Base-by-base conservation (phyloP, 2,113 vertebrate species). In the Hippocampus barbouri region DNA sequence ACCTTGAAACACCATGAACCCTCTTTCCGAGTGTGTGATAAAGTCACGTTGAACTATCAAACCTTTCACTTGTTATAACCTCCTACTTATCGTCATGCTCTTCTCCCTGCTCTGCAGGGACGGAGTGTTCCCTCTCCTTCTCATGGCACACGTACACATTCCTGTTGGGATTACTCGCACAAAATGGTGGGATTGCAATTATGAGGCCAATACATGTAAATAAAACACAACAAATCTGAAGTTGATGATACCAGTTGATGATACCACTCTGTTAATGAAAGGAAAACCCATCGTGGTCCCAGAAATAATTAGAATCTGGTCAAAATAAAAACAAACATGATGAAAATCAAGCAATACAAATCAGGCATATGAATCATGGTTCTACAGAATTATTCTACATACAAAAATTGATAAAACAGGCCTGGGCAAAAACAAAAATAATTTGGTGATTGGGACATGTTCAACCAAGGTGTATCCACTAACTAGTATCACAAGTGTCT, bases 121-220 rank as follows among this genome's bases (percentile, higher is more conserved):
- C 80, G 83, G 20, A 66, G 70, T 67, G 77, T 79, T 82, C 75
- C 72, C 75, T 79, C 71, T 78, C 43, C 43, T 74, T 71, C 41
- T 53, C 57, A 66, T 61, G 75, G 80, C 54, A 80, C 77, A 80
- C 25, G 53, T 63, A 79, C 76, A 85, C 74, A 81, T 83, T 83
- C 72, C 74, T 72, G 43, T 45, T 30, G 66, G 69, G 75, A 81
- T 78, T 64, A 51, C 79, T 69, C 69, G 59, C 69, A 43, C 1
- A 74, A 67, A 56, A 56, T 45, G 74, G 51, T 69, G 69, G 64
- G 66, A 75, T 83, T 67, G 40, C 40, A 70, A 63, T 23, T 53
- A 2, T 1, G 47, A 51, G 47, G 67, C 66, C 43, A 51, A 71
- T 81, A 74, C 86, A 79, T 83, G 68, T 11, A 0, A 45, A 70